These are phyloP conservation scores for Onychostruthus taczanowskii DNA, from an alignment of 2,113 vertebrate species.

Conservation along the genomic window DNA sequence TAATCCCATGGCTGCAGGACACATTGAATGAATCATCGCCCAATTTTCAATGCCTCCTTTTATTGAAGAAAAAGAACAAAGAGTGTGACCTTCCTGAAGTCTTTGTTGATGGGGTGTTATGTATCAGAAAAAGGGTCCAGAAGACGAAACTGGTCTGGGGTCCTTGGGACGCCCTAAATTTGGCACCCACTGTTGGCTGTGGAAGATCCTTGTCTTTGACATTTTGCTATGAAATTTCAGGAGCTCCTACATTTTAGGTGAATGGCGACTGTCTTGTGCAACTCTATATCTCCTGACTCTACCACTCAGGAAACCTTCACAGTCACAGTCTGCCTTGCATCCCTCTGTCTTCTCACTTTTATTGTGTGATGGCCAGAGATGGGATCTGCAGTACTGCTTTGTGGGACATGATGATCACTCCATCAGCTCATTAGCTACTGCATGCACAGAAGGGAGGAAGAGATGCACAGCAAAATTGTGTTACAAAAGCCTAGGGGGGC, in stretches of 20 bases:
- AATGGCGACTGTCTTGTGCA: not conserved
- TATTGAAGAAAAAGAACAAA: not conserved
- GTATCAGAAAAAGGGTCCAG: not conserved
- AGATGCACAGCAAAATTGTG: not conserved
- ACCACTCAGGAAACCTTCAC: not conserved
- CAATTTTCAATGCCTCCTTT: not conserved
- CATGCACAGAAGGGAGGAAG: not conserved
- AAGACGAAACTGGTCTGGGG: not conserved
- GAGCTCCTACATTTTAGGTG: not conserved
- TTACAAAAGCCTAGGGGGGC: not conserved
- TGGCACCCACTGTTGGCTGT: not conserved
- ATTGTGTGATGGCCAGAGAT: not conserved
- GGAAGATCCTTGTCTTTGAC: not conserved
- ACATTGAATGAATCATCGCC: not conserved
- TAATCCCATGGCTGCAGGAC: not conserved
- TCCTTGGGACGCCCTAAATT: not conserved
- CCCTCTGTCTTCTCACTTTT: not conserved
- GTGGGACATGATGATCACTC: not conserved
- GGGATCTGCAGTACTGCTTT: not conserved
- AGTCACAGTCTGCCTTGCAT: not conserved
- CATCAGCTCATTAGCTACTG: not conserved
- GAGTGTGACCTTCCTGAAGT: not conserved
- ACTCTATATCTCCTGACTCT: not conserved
- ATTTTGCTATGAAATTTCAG: not conserved
- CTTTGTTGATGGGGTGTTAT: not conserved